Conservation (phyloP, 1,140 invertebrate species). For the Ips nitidus region DNA sequence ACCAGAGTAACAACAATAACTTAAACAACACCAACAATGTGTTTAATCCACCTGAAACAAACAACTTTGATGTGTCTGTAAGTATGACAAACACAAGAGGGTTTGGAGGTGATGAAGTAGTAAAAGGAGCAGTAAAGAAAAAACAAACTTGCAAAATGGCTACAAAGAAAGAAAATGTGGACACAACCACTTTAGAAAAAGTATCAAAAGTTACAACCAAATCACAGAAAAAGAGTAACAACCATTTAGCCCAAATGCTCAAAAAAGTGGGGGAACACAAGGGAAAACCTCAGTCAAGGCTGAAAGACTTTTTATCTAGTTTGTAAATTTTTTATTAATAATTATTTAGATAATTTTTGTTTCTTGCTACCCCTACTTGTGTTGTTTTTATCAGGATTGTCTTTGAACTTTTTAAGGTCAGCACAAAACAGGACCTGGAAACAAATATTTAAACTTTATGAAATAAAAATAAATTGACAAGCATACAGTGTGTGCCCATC, state of each 20-base stretch:
- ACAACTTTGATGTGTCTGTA: background rate
- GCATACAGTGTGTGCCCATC: conserved; percentile 92
- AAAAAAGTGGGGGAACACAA: conserved; percentile 5
- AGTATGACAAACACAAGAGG: conserved; percentile 14
- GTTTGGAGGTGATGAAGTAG: background rate
- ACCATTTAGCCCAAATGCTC: conserved; percentile 12
- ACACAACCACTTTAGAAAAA: background rate
- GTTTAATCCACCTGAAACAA: background rate
- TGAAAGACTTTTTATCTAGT: conserved; percentile 17
- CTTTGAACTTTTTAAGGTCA: conserved; percentile 71
- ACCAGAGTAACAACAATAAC: background rate
- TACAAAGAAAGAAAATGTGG: conserved; percentile 6
- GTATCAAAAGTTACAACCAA: conserved; percentile 5
- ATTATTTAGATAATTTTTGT: background rate
- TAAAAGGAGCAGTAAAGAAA: background rate
- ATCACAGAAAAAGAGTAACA: conserved; percentile 8
- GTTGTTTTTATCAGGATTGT: background rate
- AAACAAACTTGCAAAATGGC: conserved; percentile 1
- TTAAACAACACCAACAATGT: background rate
- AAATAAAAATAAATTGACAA: background rate
- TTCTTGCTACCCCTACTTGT: too few relatives aligned
- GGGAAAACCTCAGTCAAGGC: conserved; percentile 3
- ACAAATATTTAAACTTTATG: conserved; percentile 15
- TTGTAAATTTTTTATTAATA: conserved; percentile 5
- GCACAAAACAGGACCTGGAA: conserved; percentile 75